Percentiles rank a stretch among this genome's conserved stretches.
Evolutionary conservation across 2,113 vertebrate species (phyloP).

Genomic region (Rhinichthys klamathensis): DNA sequence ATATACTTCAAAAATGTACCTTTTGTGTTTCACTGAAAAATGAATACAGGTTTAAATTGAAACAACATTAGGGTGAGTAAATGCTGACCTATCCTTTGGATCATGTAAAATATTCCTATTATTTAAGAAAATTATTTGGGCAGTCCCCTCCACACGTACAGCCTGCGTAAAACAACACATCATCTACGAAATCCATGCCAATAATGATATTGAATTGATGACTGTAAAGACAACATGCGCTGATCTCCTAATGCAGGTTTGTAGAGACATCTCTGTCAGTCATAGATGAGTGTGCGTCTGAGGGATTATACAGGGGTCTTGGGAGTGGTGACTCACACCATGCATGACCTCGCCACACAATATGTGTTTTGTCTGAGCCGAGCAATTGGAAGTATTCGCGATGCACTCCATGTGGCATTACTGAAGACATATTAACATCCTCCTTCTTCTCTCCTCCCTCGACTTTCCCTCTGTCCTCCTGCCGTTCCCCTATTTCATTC

Average conservation of each 20-base stretch:
- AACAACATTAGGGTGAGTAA: neutral
- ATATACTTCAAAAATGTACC: too few relatives aligned
- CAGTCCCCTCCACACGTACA: neutral
- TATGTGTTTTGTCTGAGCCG: slow-evolving; percentile 77
- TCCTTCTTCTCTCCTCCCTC: slow-evolving; percentile 54
- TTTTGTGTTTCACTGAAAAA: too few relatives aligned
- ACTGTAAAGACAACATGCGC: neutral
- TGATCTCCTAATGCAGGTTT: slow-evolving; percentile 73
- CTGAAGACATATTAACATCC: slow-evolving; percentile 75
- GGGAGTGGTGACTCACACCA: slow-evolving; percentile 71
- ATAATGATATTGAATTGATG: neutral
- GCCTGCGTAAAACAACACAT: neutral
- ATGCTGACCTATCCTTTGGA: neutral
- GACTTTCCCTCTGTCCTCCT: slow-evolving; percentile 30
- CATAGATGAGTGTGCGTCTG: slow-evolving; percentile 36
- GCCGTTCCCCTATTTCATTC: slow-evolving; percentile 32
- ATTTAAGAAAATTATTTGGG: neutral
- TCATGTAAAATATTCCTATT: neutral
- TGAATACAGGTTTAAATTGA: neutral
- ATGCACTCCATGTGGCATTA: slow-evolving; percentile 73
- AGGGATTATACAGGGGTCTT: slow-evolving; percentile 43
- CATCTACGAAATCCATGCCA: slow-evolving; percentile 1
- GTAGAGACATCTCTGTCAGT: slow-evolving; percentile 72
- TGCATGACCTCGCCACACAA: slow-evolving; percentile 71
- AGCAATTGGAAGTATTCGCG: slow-evolving; percentile 70